Evolutionary conservation across 2,797 vertebrate species (phyloP), one percentile per base, ranked within the genome.

Genomic region (Syncerus caffer): DNA sequence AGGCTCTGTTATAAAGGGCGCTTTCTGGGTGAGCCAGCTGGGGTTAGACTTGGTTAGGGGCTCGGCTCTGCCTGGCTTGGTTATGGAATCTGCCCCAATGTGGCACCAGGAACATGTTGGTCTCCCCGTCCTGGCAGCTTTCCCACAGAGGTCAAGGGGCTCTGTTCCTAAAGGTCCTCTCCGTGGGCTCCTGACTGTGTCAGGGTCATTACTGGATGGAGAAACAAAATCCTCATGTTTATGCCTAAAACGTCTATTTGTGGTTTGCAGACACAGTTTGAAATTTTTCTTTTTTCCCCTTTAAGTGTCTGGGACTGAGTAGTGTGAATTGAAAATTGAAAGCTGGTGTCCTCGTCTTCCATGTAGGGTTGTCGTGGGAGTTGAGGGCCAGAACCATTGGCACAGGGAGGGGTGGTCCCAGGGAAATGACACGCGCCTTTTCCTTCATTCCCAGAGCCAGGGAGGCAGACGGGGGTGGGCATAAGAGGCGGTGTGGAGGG

Each of bases 181-280:
- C 16, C 42, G 53, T 0, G 47, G 89, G 42, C 76, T 67, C 25
- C 78, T 42, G 55, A 6, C 16, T 34, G 29, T 12, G 9, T 87
- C 42, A 55, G 34, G 67, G 19, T 76, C 27, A 7, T 64, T n/a
- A 9, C 34, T 19, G 8, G 60, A 87, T 50, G 47, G 25, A 51
- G 82, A 50, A 34, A 51, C 31, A 45, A 31, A 79, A 74, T 50
- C 19, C 55, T 85, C 50, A 4, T 38, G 25, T 76, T 80, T 88
- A 62, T 53, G 71, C 31, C 12, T 42, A 57, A 47, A 82, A 80
- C 7, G 23, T 89, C 82, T 93, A 85, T 86, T 74, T 84, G 74
- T 95, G 55, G 21, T 64, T 90, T 95, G 38, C 47, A 79, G 64
- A 71, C 2, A 19, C 16, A 62, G n/a, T 71, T 21, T 58, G 38